Conservation (phyloP, 1,140 invertebrate genomes). For the Aphelenchoides besseyi region DNA sequence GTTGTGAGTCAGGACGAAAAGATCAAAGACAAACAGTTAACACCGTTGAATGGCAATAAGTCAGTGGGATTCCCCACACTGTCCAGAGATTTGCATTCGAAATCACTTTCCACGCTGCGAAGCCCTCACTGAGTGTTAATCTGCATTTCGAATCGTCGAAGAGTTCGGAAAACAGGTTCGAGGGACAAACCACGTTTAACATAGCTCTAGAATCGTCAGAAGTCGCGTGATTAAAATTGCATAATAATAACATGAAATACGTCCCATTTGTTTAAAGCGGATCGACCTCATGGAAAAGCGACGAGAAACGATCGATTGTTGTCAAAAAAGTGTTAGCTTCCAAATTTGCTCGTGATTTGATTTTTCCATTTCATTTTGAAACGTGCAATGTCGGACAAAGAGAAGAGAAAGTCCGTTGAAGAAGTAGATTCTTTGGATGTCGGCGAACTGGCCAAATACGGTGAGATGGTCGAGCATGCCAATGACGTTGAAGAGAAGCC, state of each 20-base stretch:
- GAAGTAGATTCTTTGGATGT: background rate
- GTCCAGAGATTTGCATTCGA: too few relatives aligned
- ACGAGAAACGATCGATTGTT: too few relatives aligned
- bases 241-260: background rate
- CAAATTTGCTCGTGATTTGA: background rate
- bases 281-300: too few relatives aligned
- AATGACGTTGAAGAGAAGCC: background rate
- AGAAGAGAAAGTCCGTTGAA: background rate
- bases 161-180: too few relatives aligned
- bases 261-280: background rate
- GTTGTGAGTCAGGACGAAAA: background rate
- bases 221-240: background rate
- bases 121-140: background rate
- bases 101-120: background rate
- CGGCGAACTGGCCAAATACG: conserved; percentile 2
- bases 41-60: too few relatives aligned
- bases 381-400: background rate
- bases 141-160: background rate
- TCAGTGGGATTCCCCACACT: background rate
- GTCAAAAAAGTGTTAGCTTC: too few relatives aligned
- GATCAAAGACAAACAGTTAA: background rate
- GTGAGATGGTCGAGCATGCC: conserved; percentile 7
- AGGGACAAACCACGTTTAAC: too few relatives aligned
- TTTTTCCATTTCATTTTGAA: background rate
- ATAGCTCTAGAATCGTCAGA: too few relatives aligned